phyloP scores from a whole-genome alignment of 2,888 invertebrate genomes.

The Orchestes rusci region DNA sequence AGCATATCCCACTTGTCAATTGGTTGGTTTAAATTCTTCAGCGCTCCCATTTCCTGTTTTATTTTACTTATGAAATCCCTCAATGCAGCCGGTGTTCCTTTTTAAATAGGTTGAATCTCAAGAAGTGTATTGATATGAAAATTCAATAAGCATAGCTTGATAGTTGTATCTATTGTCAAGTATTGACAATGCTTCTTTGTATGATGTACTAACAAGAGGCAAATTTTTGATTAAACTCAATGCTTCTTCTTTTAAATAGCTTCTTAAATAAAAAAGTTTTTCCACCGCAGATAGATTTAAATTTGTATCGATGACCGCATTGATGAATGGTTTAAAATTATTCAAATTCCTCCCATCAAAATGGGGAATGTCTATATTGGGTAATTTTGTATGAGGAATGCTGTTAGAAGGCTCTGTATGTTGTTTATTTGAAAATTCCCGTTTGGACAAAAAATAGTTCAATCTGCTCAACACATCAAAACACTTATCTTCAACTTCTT shows the following conservation, averaged over 20 bases:
- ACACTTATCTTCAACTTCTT: too few relatives aligned
- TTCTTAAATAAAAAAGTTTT: neutral
- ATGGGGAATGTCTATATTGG: neutral
- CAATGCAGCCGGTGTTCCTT: neutral
- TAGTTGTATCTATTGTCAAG: neutral
- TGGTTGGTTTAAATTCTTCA: neutral
- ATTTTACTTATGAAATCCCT: neutral
- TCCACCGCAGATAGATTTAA: neutral
- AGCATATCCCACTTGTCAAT: neutral
- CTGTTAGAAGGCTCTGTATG: too few relatives aligned
- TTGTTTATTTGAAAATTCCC: too few relatives aligned
- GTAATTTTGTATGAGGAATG: neutral
- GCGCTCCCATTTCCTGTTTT: neutral
- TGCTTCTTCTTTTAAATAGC: neutral
- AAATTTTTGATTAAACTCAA: neutral
- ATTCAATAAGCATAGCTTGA: neutral
- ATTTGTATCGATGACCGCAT: neutral
- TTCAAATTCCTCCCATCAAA: neutral
- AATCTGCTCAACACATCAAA: too few relatives aligned
- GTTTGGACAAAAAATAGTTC: too few relatives aligned
- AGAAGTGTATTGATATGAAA: neutral
- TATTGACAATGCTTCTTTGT: neutral
- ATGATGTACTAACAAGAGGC: neutral
- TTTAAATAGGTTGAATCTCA: neutral
- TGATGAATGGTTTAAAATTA: neutral